phyloP scores from a whole-genome alignment of 1,140 invertebrate genomes.

The Elymnias hypermnestra region DNA sequence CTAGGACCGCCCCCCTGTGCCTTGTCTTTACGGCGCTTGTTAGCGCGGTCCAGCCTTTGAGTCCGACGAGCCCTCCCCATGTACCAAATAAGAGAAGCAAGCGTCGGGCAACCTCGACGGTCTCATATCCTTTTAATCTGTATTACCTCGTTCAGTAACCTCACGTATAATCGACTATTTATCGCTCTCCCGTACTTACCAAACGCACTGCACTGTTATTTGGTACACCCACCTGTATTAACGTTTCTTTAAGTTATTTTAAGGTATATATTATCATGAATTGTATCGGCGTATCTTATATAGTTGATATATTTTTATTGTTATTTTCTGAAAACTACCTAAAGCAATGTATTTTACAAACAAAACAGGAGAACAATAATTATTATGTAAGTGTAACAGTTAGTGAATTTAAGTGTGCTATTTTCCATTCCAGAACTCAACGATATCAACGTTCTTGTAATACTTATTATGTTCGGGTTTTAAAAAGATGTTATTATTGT shows the following conservation, averaged over 20 bases:
- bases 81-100: slow-evolving; percentile 70
- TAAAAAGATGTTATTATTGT: slow-evolving; percentile 74
- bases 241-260: slow-evolving; percentile 63
- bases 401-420: slow-evolving; percentile 76
- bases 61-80: slow-evolving; percentile 26
- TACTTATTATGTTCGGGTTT: slow-evolving; percentile 71
- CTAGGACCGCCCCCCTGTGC: slow-evolving; percentile 15
- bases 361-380: slow-evolving; percentile 75
- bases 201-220: slow-evolving; percentile 70
- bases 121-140: slow-evolving; percentile 43
- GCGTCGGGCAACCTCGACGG: slow-evolving; percentile 17
- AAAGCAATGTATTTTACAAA: slow-evolving; percentile 75
- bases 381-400: slow-evolving; percentile 75
- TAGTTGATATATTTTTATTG: slow-evolving; percentile 70
- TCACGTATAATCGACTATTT: slow-evolving; percentile 59
- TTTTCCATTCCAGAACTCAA: slow-evolving; percentile 76
- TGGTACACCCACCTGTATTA: slow-evolving; percentile 62
- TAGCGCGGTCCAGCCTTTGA: slow-evolving; percentile 9
- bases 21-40: slow-evolving; percentile 24
- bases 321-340: slow-evolving; percentile 72
- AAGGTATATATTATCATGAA: slow-evolving; percentile 50
- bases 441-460: slow-evolving; percentile 75
- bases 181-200: slow-evolving; percentile 64
- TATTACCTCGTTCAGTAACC: slow-evolving; percentile 69
- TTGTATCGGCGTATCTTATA: slow-evolving; percentile 64